These are phyloP conservation scores for Tenualosa ilisha DNA, from an alignment of 2,797 vertebrate species.

Conservation along the genomic window DNA sequence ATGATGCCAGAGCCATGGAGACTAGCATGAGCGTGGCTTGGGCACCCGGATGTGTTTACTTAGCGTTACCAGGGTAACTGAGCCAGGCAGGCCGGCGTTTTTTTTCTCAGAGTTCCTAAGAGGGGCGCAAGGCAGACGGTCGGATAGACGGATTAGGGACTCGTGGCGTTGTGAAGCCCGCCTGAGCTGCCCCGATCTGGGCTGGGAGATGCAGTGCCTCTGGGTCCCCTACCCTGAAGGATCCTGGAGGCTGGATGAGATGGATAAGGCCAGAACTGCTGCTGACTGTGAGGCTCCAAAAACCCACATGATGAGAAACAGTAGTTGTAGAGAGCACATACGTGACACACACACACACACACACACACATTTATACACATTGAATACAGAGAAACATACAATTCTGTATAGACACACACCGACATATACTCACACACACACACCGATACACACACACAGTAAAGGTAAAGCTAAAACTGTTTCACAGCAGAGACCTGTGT, in stretches of 20 bases:
- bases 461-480: neutral
- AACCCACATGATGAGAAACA: neutral
- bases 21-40: constrained; percentile 57
- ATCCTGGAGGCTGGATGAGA: neutral
- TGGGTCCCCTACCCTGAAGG: neutral
- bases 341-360: neutral
- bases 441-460: neutral
- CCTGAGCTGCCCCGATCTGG: constrained; percentile 46
- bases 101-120: constrained; percentile 8
- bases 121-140: constrained; percentile 19
- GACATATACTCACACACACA: too few species aligned
- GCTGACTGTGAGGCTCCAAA: constrained; percentile 34
- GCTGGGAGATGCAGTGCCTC: constrained; percentile 10
- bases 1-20: constrained; percentile 66
- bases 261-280: neutral
- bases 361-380: neutral
- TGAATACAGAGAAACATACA: neutral
- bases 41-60: constrained; percentile 64
- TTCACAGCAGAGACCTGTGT: neutral
- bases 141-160: constrained; percentile 55
- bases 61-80: constrained; percentile 63
- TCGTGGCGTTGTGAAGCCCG: constrained; percentile 31
- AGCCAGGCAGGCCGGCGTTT: constrained; percentile 57
- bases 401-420: neutral
- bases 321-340: neutral